A percentile compares a stretch with the other conserved stretches of the same genome.
phyloP scores from a whole-genome alignment of 2,797 vertebrate species.

The Silurus lanzhouensis region DNA sequence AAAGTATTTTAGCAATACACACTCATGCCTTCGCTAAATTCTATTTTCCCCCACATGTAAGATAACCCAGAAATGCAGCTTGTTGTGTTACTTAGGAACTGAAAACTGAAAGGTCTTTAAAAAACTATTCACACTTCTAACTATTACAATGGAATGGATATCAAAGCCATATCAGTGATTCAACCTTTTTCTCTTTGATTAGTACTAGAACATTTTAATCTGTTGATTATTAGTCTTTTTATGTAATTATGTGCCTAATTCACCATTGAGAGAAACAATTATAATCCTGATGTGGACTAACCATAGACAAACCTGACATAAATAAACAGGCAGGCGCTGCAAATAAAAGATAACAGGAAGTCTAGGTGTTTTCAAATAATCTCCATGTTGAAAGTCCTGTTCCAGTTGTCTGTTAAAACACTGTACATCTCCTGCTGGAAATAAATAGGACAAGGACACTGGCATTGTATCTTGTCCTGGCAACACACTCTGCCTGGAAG shows the following conservation, averaged over 20 bases:
- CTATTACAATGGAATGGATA: neutral
- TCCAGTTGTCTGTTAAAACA: constrained; percentile 13
- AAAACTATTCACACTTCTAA: neutral
- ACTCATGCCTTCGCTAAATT: neutral
- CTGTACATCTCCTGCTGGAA: constrained; percentile 30
- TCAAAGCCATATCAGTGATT: neutral
- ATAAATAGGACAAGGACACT: constrained; percentile 47
- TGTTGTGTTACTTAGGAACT: neutral
- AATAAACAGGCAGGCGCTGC: neutral
- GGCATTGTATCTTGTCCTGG: constrained; percentile 51
- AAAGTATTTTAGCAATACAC: neutral
- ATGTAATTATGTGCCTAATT: neutral
- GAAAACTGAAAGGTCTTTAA: neutral
- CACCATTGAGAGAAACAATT: neutral
- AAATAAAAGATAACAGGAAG: constrained; percentile 11
- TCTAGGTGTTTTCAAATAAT: neutral
- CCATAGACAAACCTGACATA: neutral
- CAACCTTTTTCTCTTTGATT: neutral
- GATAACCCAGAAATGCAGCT: neutral
- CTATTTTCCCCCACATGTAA: neutral
- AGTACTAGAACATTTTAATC: neutral
- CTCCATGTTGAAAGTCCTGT: neutral
- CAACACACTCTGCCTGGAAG: constrained; percentile 48
- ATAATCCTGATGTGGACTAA: constrained; percentile 10
- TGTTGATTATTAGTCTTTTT: neutral